These are phyloP conservation scores for Lamellibrachia luymesi DNA, from an alignment of 1,140 invertebrate genomes.

Conservation along the genomic window DNA sequence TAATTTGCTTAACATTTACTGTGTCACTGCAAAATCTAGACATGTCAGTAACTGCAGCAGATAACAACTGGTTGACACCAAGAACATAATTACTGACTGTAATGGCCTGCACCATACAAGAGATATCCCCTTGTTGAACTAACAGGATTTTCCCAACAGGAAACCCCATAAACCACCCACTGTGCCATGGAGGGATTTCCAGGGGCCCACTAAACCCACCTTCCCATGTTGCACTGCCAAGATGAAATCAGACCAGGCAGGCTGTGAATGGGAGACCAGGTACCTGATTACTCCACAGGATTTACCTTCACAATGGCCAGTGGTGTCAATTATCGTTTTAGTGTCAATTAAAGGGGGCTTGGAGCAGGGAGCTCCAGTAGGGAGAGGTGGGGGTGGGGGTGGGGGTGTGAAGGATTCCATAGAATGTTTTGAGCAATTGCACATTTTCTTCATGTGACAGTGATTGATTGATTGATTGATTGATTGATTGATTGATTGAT, in stretches of 20 bases:
- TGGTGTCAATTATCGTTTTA: neutral
- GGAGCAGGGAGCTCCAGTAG: neutral
- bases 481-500: too few species aligned
- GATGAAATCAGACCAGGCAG: neutral
- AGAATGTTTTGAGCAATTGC: neutral
- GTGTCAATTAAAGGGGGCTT: neutral
- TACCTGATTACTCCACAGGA: neutral
- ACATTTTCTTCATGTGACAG: neutral
- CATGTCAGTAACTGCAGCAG: neutral
- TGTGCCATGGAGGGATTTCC: neutral
- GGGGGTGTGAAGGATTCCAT: neutral
- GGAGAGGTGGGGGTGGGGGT: neutral
- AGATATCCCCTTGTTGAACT: neutral
- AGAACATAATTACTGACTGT: neutral
- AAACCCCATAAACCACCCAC: neutral
- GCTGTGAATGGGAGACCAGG: neutral
- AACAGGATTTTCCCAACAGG: neutral
- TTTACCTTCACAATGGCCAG: neutral
- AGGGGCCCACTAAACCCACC: neutral
- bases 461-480: neutral
- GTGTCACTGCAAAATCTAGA: neutral
- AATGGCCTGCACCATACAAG: neutral
- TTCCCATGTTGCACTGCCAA: neutral
- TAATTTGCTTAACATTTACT: neutral
- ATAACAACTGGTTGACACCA: neutral